Percentiles rank a stretch among this genome's conserved stretches.
Evolutionary conservation across 2,797 vertebrate species (phyloP).

Genomic region (Moxostoma hubbsi): DNA sequence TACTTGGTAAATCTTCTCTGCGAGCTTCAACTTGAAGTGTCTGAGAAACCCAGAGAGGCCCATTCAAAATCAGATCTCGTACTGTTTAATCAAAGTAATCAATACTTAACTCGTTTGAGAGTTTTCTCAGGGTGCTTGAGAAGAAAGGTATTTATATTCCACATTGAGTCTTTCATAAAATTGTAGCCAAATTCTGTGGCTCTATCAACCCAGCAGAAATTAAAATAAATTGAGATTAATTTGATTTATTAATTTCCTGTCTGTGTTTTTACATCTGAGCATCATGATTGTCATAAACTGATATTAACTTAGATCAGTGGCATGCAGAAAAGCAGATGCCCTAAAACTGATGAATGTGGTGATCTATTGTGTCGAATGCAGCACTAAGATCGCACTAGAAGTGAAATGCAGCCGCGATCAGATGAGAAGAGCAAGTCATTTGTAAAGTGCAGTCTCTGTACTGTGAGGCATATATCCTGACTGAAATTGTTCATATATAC

Average conservation of each 20-base stretch:
- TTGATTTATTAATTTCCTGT: neutral
- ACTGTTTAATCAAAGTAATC: constrained; percentile 24
- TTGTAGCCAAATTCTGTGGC: neutral
- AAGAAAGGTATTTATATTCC: neutral
- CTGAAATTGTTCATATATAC: no score
- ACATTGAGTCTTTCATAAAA: neutral
- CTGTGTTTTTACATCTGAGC: neutral
- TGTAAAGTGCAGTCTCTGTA: no score
- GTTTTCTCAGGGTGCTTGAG: neutral
- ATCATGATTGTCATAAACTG: neutral
- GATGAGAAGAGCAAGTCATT: no score
- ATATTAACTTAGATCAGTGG: constrained; percentile 13
- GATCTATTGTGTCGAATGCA: no score
- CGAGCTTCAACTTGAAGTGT: constrained; percentile 10
- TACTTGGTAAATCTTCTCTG: constrained; percentile 12
- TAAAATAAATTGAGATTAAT: neutral
- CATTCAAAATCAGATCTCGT: constrained; percentile 8
- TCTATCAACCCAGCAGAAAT: constrained; percentile 4
- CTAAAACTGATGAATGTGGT: no score
- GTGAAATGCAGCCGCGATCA: no score
- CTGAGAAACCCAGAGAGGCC: neutral
- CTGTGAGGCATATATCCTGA: no score
- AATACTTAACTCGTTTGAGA: constrained; percentile 9
- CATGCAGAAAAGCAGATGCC: no score
- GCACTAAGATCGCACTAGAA: no score